phyloP scores from a whole-genome alignment of 2,113 vertebrate genomes.

The Butorides virescens region DNA sequence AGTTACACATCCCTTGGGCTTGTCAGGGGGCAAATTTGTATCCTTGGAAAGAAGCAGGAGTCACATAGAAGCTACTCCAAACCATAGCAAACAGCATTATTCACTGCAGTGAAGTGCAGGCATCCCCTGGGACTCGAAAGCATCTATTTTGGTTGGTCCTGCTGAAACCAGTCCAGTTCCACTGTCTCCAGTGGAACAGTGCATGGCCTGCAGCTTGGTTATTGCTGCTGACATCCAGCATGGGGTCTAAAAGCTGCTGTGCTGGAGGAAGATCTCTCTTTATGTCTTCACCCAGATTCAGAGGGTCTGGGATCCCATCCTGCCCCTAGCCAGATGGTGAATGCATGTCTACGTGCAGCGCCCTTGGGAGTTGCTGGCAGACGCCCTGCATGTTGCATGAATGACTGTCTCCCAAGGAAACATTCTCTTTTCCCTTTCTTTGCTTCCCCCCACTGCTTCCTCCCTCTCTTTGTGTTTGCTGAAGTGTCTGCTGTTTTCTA shows the following conservation, averaged over 20 bases:
- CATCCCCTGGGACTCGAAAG: neutral
- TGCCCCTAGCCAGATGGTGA: neutral
- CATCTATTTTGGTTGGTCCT: neutral
- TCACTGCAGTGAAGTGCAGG: neutral
- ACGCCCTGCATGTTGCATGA: neutral
- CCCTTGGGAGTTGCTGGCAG: neutral
- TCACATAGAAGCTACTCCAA: constrained; percentile 7
- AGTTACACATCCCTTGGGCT: constrained; percentile 16
- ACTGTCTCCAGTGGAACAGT: neutral
- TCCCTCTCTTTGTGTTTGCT: neutral
- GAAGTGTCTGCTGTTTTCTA: neutral
- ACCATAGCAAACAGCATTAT: neutral
- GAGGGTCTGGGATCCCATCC: neutral
- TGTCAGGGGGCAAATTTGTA: neutral
- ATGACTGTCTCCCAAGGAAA: neutral
- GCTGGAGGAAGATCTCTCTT: neutral
- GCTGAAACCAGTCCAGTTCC: neutral
- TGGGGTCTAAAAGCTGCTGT: neutral
- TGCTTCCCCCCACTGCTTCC: neutral
- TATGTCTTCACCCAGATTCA: neutral
- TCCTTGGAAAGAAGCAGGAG: constrained; percentile 22
- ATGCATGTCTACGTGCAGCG: neutral
- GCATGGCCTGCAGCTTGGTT: neutral
- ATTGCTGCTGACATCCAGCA: neutral
- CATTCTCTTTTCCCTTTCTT: neutral